Conservation (phyloP, 2,113 vertebrate species). For the Petaurus breviceps region DNA sequence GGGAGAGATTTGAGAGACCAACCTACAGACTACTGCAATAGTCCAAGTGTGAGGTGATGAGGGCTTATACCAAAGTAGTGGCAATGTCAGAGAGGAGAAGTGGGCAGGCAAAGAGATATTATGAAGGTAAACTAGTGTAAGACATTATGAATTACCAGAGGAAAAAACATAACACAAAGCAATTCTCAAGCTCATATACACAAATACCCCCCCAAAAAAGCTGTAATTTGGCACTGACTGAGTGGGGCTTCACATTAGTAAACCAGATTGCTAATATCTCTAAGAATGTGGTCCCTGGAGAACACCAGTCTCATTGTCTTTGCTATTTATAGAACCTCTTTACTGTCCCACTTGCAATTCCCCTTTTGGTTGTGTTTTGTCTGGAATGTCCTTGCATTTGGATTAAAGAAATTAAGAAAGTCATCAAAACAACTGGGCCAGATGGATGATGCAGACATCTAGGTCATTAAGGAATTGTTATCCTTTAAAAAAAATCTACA, state of each 20-base stretch:
- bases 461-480: constrained; percentile 72
- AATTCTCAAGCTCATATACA: neutral
- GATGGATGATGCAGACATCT: constrained; percentile 73
- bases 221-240: constrained; percentile 19
- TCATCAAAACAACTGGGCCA: constrained; percentile 70
- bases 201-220: neutral
- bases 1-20: neutral
- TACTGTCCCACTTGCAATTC: neutral
- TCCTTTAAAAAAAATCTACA: constrained; percentile 56
- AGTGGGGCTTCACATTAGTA: neutral
- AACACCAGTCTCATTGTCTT: constrained; percentile 1
- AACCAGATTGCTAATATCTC: constrained; percentile 3
- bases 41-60: neutral
- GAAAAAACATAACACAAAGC: constrained; percentile 41
- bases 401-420: constrained; percentile 64
- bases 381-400: constrained; percentile 42
- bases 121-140: neutral
- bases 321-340: neutral
- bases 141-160: constrained; percentile 3
- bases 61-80: neutral
- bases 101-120: neutral
- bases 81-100: neutral
- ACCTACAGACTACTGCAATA: neutral
- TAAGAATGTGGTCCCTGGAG: neutral
- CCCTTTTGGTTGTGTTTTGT: neutral